Evolutionary conservation across 2,113 vertebrate species (phyloP), one percentile per base, ranked within the genome.

Genomic region (Dryoscopus gambensis): DNA sequence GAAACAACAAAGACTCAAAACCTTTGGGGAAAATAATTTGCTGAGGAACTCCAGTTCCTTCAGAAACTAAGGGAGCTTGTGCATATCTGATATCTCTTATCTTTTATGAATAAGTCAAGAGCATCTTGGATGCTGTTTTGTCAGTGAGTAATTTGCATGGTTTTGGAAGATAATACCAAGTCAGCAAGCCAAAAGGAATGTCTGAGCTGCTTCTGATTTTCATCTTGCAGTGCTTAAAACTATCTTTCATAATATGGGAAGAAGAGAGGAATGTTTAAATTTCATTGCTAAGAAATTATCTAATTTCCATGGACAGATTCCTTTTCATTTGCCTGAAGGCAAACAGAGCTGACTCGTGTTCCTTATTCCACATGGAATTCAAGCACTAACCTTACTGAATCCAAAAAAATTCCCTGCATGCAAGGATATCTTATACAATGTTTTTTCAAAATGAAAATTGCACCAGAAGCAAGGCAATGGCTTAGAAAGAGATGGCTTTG

Each of bases 171-270:
- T 74, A 74, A 70, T 53, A 77, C 50, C 31, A 73, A 93, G 89
- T 74, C 37, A 82, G 40, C 30, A 65, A 83, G 33, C 25, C 59
- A 74, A 87, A 89, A 82, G 28, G 37, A 86, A 68, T 52, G 71
- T 68, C 84, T 88, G 47, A 49, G 55, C 40, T 84, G 53, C 55
- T 77, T 97, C 85, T 79, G 60, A 95, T 86, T 86, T 95, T 85
- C 76, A 24, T 90, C 86, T 91, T 94, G 40, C 27, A 90, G 50
- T 71, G 56, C 40, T 82, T 93, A 85, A 91, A 52, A 60, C 30
- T 73, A 39, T 84, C 37, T 82, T 80, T 95, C 75, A 47, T 78
- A 62, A 47, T 77, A 68, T 15, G 11, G 10, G 35, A 18, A 93
- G 35, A 91, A 55, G 69, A 60, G 46, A 89, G 46, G 56, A 76